phyloP scores from a whole-genome alignment of 2,113 vertebrate genomes.

The Tachysurus vachellii region DNA sequence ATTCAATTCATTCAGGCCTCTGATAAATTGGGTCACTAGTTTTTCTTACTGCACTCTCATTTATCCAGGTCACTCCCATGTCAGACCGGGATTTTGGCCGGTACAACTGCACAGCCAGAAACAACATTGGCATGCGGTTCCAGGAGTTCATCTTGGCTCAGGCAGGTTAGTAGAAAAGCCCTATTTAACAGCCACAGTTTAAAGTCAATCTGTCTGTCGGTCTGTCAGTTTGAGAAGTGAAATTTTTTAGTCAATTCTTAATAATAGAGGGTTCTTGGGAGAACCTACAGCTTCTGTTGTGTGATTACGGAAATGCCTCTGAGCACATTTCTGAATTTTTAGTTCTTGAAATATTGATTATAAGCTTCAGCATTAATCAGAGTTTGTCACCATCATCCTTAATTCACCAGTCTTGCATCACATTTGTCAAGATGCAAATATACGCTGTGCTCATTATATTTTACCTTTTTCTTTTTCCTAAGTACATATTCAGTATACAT shows the following conservation, averaged over 20 bases:
- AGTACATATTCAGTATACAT: not conserved
- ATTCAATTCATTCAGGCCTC: not conserved
- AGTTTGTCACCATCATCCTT: not conserved
- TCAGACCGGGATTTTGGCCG: constrained; percentile 93
- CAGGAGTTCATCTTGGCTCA: constrained; percentile 93
- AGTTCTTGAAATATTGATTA: not conserved
- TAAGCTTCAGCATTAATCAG: not conserved
- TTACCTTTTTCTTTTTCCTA: not conserved
- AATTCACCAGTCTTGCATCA: not conserved
- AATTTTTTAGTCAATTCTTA: not conserved
- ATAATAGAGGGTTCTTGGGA: not conserved
- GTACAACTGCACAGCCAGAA: constrained; percentile 95
- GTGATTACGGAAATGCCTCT: constrained; percentile 7
- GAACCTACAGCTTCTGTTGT: not conserved
- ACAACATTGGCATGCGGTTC: constrained; percentile 89
- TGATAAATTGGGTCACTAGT: not conserved
- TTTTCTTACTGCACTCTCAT: not conserved
- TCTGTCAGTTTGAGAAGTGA: not conserved
- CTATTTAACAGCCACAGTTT: not conserved
- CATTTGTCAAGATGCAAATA: not conserved
- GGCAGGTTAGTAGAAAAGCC: constrained; percentile 82
- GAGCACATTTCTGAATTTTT: not conserved
- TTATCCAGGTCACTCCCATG: constrained; percentile 87
- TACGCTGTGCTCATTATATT: not conserved
- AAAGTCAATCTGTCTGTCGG: not conserved